phyloP scores from a whole-genome alignment of 2,113 vertebrate species.

The human (Homo sapiens) region GRCh38 chr17:70514001-70514500 shows the following conservation, averaged over 20 bases:
- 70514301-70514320: background rate
- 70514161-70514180: background rate
- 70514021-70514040: background rate
- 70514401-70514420: background rate
- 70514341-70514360: background rate
- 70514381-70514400: background rate
- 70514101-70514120: background rate
- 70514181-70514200: background rate
- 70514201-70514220: background rate
- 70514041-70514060: background rate
- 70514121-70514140: background rate
- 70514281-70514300: background rate
- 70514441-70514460: background rate
- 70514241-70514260: background rate
- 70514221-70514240: background rate
- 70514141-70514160: background rate
- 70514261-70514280: background rate
- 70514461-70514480: background rate
- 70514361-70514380: background rate
- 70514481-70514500: background rate
- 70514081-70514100: background rate
- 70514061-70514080: background rate
- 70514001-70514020: background rate
- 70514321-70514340: background rate
- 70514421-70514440: too few relatives aligned